Evolutionary conservation across 2,888 invertebrate species (phyloP), one percentile per base, ranked within the genome.

Genomic region (Diadegma fenestrale): DNA sequence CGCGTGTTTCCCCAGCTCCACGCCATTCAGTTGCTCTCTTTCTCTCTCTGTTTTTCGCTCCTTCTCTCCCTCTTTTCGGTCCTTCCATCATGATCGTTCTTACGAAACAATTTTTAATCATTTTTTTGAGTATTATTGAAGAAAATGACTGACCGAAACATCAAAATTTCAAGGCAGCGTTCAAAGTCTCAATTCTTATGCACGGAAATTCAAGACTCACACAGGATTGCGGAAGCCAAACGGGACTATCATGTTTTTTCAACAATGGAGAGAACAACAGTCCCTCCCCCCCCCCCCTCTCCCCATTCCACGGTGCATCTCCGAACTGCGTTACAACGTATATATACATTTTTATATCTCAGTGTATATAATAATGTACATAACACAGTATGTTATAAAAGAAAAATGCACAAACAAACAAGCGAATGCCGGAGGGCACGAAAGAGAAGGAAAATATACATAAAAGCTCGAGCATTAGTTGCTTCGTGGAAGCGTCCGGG

Each of bases 401-500:
- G n/a, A 76, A 48, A 82, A 82, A 82, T 85, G 64, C 71, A 82
- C 79, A 85, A 85, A 85, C 85, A 82, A 84, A 82, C 85, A 85
- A 80, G 79, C 64, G 82, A 63, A 69, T 66, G 82, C 85, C 72
- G 71, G 71, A 76, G 87, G 83, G 79, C 64, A 48, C 51, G 66
- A 80, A 75, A 82, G 87, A 81, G 86, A 82, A 80, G 77, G 48
- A 80, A 86, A 84, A 80, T 87, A 80, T 87, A 88, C 84, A 88
- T 85, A 87, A 72, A 78, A 73, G 82, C 79, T 66, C 88, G 89
- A 89, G 89, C 91, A 92, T 92, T 91, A 92, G 91, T 92, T 91
- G 92, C 91, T 92, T 90, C 90, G 92, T 91, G 91, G 90, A 92
- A 92, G 90, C 90, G 73, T 66, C 58, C 76, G 58, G 82, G 10